Percentiles rank a stretch among this genome's conserved stretches.
These are phyloP conservation scores for Pangasius larnaudii DNA, from an alignment of 2,797 vertebrate species.

Conservation along the genomic window DNA sequence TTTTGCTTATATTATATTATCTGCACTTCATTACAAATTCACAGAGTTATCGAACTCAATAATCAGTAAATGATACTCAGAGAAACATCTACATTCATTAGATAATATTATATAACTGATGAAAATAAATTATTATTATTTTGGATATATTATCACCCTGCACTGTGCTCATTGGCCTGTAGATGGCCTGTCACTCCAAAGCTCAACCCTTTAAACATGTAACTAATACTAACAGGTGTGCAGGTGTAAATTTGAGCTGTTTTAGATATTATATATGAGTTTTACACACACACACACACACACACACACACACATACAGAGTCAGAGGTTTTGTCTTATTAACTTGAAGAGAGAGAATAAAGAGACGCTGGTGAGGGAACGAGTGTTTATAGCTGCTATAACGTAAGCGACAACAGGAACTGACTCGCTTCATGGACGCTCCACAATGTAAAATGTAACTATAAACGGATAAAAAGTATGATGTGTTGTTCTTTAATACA, in stretches of 20 bases:
- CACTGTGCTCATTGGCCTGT: conserved; percentile 16
- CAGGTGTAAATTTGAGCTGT: not conserved
- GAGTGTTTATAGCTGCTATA: not conserved
- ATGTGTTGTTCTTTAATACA: not conserved
- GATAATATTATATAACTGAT: not conserved
- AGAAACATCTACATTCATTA: not conserved
- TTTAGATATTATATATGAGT: not conserved
- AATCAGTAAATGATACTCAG: not conserved
- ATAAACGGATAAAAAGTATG: too few relatives aligned
- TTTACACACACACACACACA: not conserved
- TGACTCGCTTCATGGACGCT: not conserved
- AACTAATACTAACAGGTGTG: not conserved
- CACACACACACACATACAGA: not conserved
- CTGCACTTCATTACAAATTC: not conserved
- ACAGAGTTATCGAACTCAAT: not conserved
- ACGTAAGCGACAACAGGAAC: not conserved
- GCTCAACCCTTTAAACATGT: not conserved
- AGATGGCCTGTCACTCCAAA: conserved; percentile 40
- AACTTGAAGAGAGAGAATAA: too few relatives aligned
- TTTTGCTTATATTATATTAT: not conserved
- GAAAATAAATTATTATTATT: not conserved
- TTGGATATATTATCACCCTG: not conserved
- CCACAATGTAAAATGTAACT: not conserved
- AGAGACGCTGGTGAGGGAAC: too few relatives aligned
- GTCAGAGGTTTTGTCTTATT: too few relatives aligned